Conservation (phyloP, 2,113 vertebrate genomes). For the Osmerus mordax region DNA sequence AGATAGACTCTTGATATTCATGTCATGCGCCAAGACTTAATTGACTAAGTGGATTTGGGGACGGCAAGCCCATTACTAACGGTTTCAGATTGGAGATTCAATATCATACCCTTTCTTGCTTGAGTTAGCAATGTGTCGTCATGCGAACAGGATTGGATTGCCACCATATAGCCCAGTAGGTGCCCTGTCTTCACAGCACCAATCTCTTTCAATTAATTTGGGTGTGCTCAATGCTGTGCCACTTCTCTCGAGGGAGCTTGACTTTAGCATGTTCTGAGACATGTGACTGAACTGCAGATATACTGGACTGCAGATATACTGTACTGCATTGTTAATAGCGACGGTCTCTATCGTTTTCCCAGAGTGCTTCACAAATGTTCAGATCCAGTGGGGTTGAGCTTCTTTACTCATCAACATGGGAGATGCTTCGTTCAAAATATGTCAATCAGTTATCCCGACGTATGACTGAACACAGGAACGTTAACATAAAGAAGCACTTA, state of each 20-base stretch:
- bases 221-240: too few species aligned
- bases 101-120: constrained; percentile 2
- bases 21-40: constrained; percentile 15
- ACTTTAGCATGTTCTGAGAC: too few species aligned
- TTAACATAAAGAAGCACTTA: not conserved
- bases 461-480: not conserved
- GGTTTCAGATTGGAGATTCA: constrained; percentile 29
- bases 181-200: constrained; percentile 8
- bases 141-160: constrained; percentile 20
- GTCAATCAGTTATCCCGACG: too few species aligned
- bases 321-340: not conserved
- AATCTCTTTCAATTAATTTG: not conserved
- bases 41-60: constrained; percentile 24
- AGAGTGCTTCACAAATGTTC: too few species aligned
- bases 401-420: too few species aligned
- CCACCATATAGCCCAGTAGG: not conserved
- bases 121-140: constrained; percentile 9
- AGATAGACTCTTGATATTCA: constrained; percentile 25
- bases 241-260: too few species aligned
- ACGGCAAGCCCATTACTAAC: constrained; percentile 27
- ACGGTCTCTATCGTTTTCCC: not conserved
- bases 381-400: too few species aligned
- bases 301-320: too few species aligned
- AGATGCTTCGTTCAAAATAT: too few species aligned
- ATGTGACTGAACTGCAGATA: too few species aligned